Conservation (phyloP, 1,140 invertebrate genomes). For the Saxidomus purpurata region DNA sequence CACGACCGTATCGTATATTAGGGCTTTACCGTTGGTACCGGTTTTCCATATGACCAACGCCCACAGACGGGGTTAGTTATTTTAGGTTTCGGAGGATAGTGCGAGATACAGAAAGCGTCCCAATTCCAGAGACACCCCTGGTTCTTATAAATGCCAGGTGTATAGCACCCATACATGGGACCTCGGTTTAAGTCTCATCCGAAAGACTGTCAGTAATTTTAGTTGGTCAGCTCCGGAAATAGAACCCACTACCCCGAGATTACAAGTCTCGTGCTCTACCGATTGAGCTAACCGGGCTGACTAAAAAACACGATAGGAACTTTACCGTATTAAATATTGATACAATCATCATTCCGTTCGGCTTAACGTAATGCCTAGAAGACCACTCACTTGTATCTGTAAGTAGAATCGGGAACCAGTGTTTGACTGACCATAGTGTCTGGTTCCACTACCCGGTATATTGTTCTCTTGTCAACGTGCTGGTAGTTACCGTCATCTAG, state of each 20-base stretch:
- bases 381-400: conserved; percentile 63
- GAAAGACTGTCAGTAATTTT: not conserved
- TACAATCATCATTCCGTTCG: too few relatives aligned
- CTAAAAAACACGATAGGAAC: too few relatives aligned
- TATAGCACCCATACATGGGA: not conserved
- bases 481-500: conserved; percentile 62
- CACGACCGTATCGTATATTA: too few relatives aligned
- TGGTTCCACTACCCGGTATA: conserved; percentile 68
- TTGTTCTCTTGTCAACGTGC: conserved; percentile 20
- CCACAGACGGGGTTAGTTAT: too few relatives aligned
- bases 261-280: not conserved
- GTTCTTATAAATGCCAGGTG: not conserved
- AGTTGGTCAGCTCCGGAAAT: not conserved
- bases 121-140: not conserved
- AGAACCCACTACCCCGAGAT: not conserved
- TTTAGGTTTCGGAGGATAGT: not conserved
- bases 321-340: too few relatives aligned
- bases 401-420: conserved; percentile 15
- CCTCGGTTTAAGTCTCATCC: not conserved
- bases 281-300: too few relatives aligned
- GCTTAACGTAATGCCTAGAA: too few relatives aligned
- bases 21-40: too few relatives aligned
- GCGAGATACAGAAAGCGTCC: not conserved
- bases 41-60: too few relatives aligned
- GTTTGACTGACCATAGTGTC: not conserved